Evolutionary conservation across 2,113 vertebrate genomes (phyloP), one percentile per base, ranked within the genome.

Genomic region (Ardeotis arabs): DNA sequence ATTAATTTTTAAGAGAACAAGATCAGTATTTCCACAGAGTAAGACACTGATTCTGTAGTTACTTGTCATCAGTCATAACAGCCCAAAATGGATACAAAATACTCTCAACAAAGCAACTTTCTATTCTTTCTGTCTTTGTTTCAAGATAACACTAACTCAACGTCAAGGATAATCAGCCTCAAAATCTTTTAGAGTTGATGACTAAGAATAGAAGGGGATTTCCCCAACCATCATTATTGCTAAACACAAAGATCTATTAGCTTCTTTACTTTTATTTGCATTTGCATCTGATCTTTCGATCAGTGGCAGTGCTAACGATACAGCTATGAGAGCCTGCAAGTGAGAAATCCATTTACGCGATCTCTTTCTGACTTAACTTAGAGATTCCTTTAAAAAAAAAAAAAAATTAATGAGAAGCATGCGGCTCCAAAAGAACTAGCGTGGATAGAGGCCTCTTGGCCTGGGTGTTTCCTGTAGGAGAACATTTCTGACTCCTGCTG

Each of bases 401-500:
- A 70, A 47, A 60, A 64, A 73, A 6, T 41, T 4, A 23, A 22
- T 5, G 11, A 67, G 5, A 23, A 74, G 2, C 12, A 13, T 70
- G 27, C 50, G 68, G 35, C 53, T 89, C 15, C 58, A 37, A 47
- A 82, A 72, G 58, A 87, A 35, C 6, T 12, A 47, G 15, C 12
- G 66, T 55, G 45, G 39, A 79, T 22, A 84, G 28, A 96, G 73
- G 35, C 52, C 52, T 90, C 66, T 58, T 84, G 80, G 90, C 76
- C 77, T 87, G 92, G 76, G 76, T 93, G 73, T 84, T 91, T 62
- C 67, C 69, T 56, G 4, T 9, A 81, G 87, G 39, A 88, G 58
- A 89, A 85, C 56, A 87, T 94, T 93, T 94, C 86, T 93, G 89
- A 96, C 56, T 95, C 76, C 39, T 53, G 17, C 66, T 85, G 45